Evolutionary conservation across 2,888 invertebrate genomes (phyloP), one percentile per base, ranked within the genome.

Genomic region (Palloptera scutellata): DNA sequence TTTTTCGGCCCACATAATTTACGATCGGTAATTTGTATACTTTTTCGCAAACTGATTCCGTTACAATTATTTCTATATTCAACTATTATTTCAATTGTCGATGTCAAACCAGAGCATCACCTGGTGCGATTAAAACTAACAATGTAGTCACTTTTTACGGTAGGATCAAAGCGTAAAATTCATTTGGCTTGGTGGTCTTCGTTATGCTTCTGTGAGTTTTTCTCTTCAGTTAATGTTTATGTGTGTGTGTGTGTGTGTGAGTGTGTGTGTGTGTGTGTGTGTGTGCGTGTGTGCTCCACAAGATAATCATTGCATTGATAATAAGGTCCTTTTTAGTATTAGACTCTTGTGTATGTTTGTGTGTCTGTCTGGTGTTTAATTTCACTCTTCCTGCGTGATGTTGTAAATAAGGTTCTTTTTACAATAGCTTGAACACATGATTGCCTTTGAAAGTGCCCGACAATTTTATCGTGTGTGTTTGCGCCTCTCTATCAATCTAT

Each of bases 121-220:
- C 81, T 82, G 83, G 81, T 78, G 75, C 72, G 76, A 78, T 76
- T 72, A 76, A 67, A 65, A 53, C 67, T 69, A 73, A 81, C 80
- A 80, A 80, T 74, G 69, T 68, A 67, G 71, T 69, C 74, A 73
- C 74, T 80, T 78, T 83, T 79, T 76, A 83, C 83, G 83, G 83
- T 81, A 77, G 77, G 78, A 83, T 83, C 83, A 83, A 83, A 83
- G 83, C 76, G 75, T 78, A 78, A 80, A 81, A 83, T 81, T 74
- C 78, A 81, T 83, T 81, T 76, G 75, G 73, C 80, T 81, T 80
- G 83, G 83, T 83, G 83, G 83, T 83, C 83, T 79, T 78, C 72
- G 78, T 66, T 72, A 76, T 72, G 75, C 73, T 78, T 69, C 71
- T 66, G 73, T 75, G 75, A 74, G 70, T 45, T 45, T 64, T 48